Conservation (phyloP, 2,888 invertebrate genomes). For the Dasypolia templi region DNA sequence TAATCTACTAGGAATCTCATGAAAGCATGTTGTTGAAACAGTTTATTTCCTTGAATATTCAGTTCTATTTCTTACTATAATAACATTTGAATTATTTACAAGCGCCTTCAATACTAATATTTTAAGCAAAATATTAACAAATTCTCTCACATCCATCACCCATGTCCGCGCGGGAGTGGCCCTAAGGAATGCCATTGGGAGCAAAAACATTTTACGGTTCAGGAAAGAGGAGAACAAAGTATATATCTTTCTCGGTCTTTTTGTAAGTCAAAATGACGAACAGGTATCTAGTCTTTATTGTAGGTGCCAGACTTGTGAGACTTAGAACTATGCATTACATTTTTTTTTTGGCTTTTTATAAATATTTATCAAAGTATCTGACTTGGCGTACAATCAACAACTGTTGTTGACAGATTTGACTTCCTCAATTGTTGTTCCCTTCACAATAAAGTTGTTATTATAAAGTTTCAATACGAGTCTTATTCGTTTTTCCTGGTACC, state of each 20-base stretch:
- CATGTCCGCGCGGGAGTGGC: slow-evolving; percentile 7
- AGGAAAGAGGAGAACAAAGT: slow-evolving; percentile 20
- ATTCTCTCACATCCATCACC: not conserved
- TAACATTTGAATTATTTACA: not conserved
- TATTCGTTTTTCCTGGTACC: slow-evolving; percentile 47
- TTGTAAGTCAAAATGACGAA: slow-evolving; percentile 5
- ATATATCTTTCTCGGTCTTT: slow-evolving; percentile 5
- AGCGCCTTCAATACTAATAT: not conserved
- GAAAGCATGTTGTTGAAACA: not conserved
- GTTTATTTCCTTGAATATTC: not conserved
- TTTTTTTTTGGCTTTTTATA: not conserved
- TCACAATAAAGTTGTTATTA: slow-evolving; percentile 87
- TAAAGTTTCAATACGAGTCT: slow-evolving; percentile 71
- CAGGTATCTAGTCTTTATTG: not conserved
- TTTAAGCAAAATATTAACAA: slow-evolving; percentile 14
- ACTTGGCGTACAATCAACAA: slow-evolving; percentile 23
- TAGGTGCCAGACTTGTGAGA: not conserved
- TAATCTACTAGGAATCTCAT: not conserved
- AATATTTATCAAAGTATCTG: slow-evolving; percentile 25
- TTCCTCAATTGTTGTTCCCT: slow-evolving; percentile 80
- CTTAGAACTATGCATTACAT: not conserved
- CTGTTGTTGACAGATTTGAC: slow-evolving; percentile 70
- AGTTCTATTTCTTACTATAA: not conserved
- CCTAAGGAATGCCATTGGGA: slow-evolving; percentile 17
- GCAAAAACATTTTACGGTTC: slow-evolving; percentile 13